A percentile compares a stretch with the other conserved stretches of the same genome.
Evolutionary conservation across 2,888 invertebrate species (phyloP).

Genomic region (Acronicta psi): DNA sequence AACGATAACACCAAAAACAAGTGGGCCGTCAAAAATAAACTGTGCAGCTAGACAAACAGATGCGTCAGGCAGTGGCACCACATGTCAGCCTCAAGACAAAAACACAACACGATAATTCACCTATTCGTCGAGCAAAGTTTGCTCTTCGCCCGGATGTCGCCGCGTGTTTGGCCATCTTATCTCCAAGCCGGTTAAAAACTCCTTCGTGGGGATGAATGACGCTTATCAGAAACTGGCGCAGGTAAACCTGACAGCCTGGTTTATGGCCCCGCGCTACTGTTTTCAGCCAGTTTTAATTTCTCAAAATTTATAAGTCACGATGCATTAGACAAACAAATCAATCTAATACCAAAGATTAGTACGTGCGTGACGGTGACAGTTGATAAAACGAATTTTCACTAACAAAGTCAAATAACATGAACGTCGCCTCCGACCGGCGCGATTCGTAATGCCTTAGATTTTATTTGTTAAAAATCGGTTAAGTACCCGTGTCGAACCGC

Average conservation of each 20-base stretch:
- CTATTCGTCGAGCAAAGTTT: constrained; percentile 64
- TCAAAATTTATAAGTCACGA: constrained; percentile 53
- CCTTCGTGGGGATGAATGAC: constrained; percentile 70
- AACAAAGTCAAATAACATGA: constrained; percentile 78
- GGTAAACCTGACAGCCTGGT: constrained; percentile 73
- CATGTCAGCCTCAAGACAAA: constrained; percentile 62
- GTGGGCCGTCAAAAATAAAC: constrained; percentile 33
- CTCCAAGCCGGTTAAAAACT: constrained; percentile 67
- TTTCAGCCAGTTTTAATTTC: constrained; percentile 54
- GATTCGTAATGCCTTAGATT: constrained; percentile 89
- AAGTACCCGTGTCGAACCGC: constrained; percentile 88
- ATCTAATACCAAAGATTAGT: constrained; percentile 37
- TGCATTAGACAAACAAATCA: constrained; percentile 50
- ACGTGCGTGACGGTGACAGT: constrained; percentile 62
- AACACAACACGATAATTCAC: constrained; percentile 58
- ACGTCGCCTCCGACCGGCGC: constrained; percentile 76
- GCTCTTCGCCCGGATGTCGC: constrained; percentile 79
- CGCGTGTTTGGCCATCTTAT: constrained; percentile 77
- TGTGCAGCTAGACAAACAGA: constrained; percentile 54
- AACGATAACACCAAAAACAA: constrained; percentile 20
- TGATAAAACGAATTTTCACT: constrained; percentile 73
- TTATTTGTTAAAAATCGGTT: constrained; percentile 90
- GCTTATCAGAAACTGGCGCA: constrained; percentile 72
- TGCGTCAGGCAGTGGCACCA: constrained; percentile 64
- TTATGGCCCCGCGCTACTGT: constrained; percentile 78